These are phyloP conservation scores for Bombus sylvicola DNA, from an alignment of 1,140 invertebrate genomes.

Conservation along the genomic window DNA sequence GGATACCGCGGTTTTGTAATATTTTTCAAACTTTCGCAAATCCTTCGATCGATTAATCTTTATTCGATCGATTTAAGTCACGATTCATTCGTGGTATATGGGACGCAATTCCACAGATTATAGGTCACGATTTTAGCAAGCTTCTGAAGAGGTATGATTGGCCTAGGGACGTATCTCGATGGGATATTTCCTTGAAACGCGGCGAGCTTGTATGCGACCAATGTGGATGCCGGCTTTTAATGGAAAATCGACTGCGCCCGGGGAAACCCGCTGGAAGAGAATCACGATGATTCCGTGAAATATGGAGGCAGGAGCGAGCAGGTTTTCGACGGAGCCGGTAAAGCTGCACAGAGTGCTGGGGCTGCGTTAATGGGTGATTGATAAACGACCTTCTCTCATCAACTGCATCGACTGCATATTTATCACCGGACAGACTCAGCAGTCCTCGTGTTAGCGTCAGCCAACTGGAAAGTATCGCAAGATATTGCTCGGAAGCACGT, in stretches of 20 bases:
- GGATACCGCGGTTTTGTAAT: not conserved
- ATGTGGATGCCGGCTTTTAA: conserved; percentile 61
- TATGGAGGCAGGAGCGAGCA: conserved; percentile 68
- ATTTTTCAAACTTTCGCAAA: not conserved
- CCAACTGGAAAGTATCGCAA: conserved; percentile 48
- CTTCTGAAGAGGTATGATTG: not conserved
- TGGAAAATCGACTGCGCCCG: conserved; percentile 59
- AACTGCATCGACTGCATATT: conserved; percentile 69
- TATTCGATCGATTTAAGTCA: not conserved
- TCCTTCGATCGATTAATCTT: not conserved
- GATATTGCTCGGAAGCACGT: conserved; percentile 4
- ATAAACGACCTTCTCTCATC: conserved; percentile 70
- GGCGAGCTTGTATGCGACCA: conserved; percentile 31
- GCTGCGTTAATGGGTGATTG: conserved; percentile 69
- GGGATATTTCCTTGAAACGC: conserved; percentile 25
- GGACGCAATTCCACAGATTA: conserved; percentile 14
- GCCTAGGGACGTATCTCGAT: conserved; percentile 8
- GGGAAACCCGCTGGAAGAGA: conserved; percentile 49
- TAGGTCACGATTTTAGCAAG: conserved; percentile 5
- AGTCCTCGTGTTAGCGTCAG: conserved; percentile 46
- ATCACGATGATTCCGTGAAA: conserved; percentile 70
- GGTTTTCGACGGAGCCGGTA: conserved; percentile 60
- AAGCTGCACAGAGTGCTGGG: conserved; percentile 51
- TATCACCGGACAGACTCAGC: conserved; percentile 62
- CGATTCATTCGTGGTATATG: not conserved